Evolutionary conservation across 64 coral and sea anemone genomes (phyloP).

Genomic region (Dendrophyllia cribrosa): DNA sequence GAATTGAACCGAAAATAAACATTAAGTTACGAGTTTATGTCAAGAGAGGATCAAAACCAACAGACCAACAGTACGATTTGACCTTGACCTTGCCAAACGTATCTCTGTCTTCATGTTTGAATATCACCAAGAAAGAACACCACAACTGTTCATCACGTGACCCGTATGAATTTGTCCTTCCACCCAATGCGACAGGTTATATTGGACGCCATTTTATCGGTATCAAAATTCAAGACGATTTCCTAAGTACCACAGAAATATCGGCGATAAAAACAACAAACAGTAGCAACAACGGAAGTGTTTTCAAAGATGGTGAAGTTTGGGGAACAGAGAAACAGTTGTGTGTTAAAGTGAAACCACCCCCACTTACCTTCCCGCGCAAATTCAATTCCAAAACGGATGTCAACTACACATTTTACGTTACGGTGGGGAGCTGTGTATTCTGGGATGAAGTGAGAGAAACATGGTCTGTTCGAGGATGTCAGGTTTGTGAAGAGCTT

Average conservation of each 20-base stretch:
- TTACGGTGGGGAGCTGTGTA: slow-evolving; percentile 50
- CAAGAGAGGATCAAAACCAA: slow-evolving; percentile 19
- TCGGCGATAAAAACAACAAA: neutral
- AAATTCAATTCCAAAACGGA: slow-evolving; percentile 62
- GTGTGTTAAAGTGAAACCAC: slow-evolving; percentile 78
- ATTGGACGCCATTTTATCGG: slow-evolving; percentile 25
- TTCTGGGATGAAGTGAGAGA: slow-evolving; percentile 65
- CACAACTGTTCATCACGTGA: neutral
- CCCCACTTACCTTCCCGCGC: slow-evolving; percentile 57
- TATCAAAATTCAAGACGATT: neutral
- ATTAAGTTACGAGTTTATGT: slow-evolving; percentile 25
- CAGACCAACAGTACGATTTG: slow-evolving; percentile 17
- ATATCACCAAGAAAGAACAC: neutral
- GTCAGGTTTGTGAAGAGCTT: slow-evolving; percentile 24
- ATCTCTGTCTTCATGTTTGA: neutral
- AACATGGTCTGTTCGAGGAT: slow-evolving; percentile 68
- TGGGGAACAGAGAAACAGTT: slow-evolving; percentile 24
- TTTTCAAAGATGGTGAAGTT: no score
- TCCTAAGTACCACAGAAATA: neutral
- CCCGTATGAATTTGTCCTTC: slow-evolving; percentile 8
- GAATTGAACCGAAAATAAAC: slow-evolving; percentile 11
- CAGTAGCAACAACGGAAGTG: neutral
- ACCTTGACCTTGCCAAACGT: slow-evolving; percentile 6
- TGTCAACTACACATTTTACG: slow-evolving; percentile 56
- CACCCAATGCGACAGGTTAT: neutral